Evolutionary conservation across 1,140 invertebrate species (phyloP).

Genomic region (Saccostrea echinata): DNA sequence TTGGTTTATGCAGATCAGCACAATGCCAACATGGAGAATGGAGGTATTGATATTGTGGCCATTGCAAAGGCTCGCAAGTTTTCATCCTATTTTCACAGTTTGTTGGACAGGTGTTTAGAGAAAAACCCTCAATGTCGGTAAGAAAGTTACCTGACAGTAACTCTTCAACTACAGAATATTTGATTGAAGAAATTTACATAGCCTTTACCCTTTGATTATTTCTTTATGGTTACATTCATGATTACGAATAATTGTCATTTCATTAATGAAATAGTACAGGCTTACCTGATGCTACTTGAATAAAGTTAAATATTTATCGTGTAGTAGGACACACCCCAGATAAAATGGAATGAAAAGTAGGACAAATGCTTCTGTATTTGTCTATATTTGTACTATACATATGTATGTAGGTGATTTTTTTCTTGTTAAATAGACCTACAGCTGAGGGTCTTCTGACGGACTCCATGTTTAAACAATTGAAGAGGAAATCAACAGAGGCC

Average conservation of each 20-base stretch:
- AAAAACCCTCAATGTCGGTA: conserved; percentile 78
- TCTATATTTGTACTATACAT: not conserved
- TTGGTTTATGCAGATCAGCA: conserved; percentile 30
- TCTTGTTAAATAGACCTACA: conserved; percentile 1
- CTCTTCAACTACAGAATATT: not conserved
- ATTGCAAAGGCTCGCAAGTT: conserved; percentile 82
- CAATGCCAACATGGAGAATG: conserved; percentile 64
- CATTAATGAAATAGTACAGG: not conserved
- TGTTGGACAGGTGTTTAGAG: conserved; percentile 87
- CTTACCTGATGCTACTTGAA: not conserved
- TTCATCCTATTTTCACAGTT: conserved; percentile 87
- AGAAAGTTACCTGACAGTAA: not conserved
- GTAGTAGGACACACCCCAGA: not conserved
- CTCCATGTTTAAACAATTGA: conserved; percentile 45
- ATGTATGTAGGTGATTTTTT: not conserved
- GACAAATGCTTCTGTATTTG: not conserved
- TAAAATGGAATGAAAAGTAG: not conserved
- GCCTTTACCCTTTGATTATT: not conserved
- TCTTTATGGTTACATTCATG: not conserved
- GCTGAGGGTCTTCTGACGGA: conserved; percentile 6
- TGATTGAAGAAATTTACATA: not conserved
- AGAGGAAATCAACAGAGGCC: conserved; percentile 44
- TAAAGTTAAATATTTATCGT: not conserved
- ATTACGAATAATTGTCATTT: not conserved
- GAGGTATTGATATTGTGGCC: conserved; percentile 74